Evolutionary conservation across 2,888 invertebrate genomes (phyloP).

Genomic region (Pseudeuparius sepicola): DNA sequence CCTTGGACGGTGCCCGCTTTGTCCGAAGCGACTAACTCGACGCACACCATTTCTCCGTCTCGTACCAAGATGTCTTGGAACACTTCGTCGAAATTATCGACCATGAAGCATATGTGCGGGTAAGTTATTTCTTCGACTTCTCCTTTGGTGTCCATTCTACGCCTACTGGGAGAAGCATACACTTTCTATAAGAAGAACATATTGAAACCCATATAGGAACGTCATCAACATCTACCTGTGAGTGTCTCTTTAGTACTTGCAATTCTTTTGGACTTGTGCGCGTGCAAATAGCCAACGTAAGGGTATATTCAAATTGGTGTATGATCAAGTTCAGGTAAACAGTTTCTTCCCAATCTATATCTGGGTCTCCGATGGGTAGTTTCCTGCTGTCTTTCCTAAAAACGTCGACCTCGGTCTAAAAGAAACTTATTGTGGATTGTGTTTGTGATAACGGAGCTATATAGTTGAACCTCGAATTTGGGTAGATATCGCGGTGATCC

Average conservation of each 20-base stretch:
- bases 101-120: slow-evolving; percentile 98
- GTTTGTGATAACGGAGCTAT: no score
- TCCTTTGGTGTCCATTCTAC: slow-evolving; percentile 97
- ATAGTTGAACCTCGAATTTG: slow-evolving; percentile 61
- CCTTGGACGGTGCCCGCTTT: slow-evolving; percentile 77
- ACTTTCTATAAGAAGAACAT: slow-evolving; percentile 52
- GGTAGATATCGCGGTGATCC: slow-evolving; percentile 79
- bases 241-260: slow-evolving; percentile 86
- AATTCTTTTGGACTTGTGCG: slow-evolving; percentile 95
- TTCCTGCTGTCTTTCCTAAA: slow-evolving; percentile 96
- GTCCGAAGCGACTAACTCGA: slow-evolving; percentile 91
- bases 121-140: slow-evolving; percentile 98
- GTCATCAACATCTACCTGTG: slow-evolving; percentile 37
- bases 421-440: slow-evolving; percentile 25
- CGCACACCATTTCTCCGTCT: slow-evolving; percentile 98
- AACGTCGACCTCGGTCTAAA: slow-evolving; percentile 89
- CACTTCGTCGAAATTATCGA: slow-evolving; percentile 98
- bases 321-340: slow-evolving; percentile 96
- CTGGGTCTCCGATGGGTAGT: slow-evolving; percentile 90
- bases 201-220: background rate
- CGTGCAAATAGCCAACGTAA: slow-evolving; percentile 96
- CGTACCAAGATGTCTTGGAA: slow-evolving; percentile 95
- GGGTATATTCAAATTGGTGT: slow-evolving; percentile 96
- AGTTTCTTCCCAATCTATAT: slow-evolving; percentile 99
- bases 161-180: slow-evolving; percentile 92